These are phyloP conservation scores for Mimas tiliae DNA, from an alignment of 2,888 invertebrate genomes.

Conservation along the genomic window DNA sequence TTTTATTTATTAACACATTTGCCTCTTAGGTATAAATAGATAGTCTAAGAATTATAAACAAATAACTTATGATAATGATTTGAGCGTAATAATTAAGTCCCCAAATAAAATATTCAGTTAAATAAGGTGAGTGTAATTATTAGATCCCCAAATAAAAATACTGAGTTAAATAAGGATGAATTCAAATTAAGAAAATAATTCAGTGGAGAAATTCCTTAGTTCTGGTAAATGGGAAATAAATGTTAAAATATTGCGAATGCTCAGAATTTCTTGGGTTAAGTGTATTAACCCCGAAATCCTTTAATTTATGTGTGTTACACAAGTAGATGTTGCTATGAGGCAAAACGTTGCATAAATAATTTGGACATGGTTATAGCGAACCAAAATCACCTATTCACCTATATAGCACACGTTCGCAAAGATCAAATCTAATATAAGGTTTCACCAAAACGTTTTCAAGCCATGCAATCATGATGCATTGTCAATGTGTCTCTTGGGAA, in stretches of 20 bases:
- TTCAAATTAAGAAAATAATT: no score
- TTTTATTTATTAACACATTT: no score
- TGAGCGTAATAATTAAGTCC: no score
- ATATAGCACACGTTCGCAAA: constrained; percentile 54
- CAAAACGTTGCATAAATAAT: constrained; percentile 52
- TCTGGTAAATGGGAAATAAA: not conserved
- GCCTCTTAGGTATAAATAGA: no score
- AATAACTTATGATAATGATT: no score
- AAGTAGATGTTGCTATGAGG: constrained; percentile 27
- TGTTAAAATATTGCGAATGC: not conserved
- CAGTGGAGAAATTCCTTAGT: no score
- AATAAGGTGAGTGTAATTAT: no score
- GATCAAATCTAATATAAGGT: constrained; percentile 68
- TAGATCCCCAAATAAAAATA: no score
- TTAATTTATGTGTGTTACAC: not conserved
- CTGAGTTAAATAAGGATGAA: no score
- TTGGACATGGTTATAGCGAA: constrained; percentile 41
- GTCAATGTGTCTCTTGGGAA: constrained; percentile 61
- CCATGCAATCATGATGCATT: constrained; percentile 58
- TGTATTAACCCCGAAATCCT: not conserved
- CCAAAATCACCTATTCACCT: constrained; percentile 39
- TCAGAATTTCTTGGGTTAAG: not conserved
- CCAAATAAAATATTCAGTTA: no score
- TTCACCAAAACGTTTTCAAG: constrained; percentile 57
- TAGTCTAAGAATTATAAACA: no score